Base-by-base conservation (phyloP, 2,888 invertebrate genomes). In the Brenthis ino region DNA sequence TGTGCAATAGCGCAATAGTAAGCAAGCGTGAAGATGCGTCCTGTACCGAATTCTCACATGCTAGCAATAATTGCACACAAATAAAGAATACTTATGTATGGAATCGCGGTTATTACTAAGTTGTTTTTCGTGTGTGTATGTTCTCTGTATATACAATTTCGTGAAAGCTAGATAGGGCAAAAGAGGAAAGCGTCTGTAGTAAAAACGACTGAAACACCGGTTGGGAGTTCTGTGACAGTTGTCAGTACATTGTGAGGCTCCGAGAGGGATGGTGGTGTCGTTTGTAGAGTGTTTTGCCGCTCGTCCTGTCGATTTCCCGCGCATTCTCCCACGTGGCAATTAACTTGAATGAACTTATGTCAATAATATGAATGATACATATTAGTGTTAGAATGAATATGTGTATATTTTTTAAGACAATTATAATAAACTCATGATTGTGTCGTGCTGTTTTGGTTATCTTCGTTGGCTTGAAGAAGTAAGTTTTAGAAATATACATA, bases 131-230 rank as follows among this genome's bases (percentile, higher is more conserved):
- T 86, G 84, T 88, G 88, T 88, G 87, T 84, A 82, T 74, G 80
- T 82, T 33, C 57, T 82, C 77, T 83, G 76, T 86, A 81, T 86
- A 86, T 79, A 86, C 66, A 67, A 58, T 85, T 87, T 86, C 85
- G 88, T 84, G 84, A 80, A 85, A 88, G 88, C 84, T 86, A 88
- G 87, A 88, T 87, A 86, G 87, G 85, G 86, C 80, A 86, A 86
- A 86, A 86, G 89, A 86, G 89, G 88, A 88, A 89, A 87, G 82
- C 87, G 84, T 74, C 78, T 74, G 80, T 86, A 86, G 87, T 87
- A 83, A 85, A 86, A 83, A 85, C 86, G 85, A 79, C 85, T 81
- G 80, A 86, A 88, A 85, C 85, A 86, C 82, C 83, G 85, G 83
- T 76, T 82, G 81, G 84, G 82, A 78, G 80, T 74, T 74, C 81